Conservation (phyloP, 2,113 vertebrate species). For the Eretmochelys imbricata region DNA sequence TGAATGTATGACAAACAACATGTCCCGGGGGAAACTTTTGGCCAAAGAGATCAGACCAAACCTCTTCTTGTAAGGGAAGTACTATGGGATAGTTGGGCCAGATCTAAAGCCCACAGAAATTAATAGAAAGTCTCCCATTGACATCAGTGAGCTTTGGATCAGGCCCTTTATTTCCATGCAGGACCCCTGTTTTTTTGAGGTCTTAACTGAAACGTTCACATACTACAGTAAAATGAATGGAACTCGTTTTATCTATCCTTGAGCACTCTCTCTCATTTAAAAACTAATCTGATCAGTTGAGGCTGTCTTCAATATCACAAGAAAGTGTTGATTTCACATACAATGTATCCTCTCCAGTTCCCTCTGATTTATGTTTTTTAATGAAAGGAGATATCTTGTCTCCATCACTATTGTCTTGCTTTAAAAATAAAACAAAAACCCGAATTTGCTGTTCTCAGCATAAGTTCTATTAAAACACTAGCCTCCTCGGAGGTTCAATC, state of each 20-base stretch:
- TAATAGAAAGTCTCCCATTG: neutral
- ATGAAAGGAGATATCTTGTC: neutral
- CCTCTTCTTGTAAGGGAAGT: neutral
- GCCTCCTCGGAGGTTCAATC: neutral
- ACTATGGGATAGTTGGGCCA: neutral
- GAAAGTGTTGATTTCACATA: neutral
- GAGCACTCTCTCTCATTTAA: neutral
- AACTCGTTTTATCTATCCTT: neutral
- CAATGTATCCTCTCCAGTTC: neutral
- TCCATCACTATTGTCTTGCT: neutral
- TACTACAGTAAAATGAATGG: neutral
- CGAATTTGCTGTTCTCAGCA: neutral
- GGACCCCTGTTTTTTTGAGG: neutral
- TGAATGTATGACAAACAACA: neutral
- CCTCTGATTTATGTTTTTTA: constrained; percentile 22
- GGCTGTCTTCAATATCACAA: neutral
- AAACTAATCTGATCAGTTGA: neutral
- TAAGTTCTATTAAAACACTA: neutral
- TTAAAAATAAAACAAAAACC: constrained; percentile 2
- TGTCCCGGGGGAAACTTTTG: neutral
- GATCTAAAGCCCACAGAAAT: neutral
- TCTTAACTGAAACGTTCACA: neutral
- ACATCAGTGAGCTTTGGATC: neutral
- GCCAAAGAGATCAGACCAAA: neutral
- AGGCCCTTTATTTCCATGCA: neutral